Conservation (phyloP, 2,797 vertebrate genomes). For the Melanotaenia pygmaea region DNA sequence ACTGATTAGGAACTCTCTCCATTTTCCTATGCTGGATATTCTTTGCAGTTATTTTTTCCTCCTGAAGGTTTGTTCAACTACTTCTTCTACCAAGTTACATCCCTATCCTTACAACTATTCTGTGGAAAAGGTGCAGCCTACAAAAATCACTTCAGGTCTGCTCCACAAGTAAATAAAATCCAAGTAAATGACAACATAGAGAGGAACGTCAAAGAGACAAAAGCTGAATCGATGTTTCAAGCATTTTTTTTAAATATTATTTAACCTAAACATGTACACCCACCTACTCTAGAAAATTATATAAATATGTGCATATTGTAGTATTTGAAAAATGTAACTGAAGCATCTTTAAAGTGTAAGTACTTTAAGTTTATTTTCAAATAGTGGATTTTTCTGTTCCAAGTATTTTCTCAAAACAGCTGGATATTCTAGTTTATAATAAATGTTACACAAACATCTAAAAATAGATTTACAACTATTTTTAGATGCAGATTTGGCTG, state of each 20-base stretch:
- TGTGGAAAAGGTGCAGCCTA: too few relatives aligned
- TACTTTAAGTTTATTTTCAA: neutral
- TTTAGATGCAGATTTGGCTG: neutral
- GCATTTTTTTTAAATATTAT: neutral
- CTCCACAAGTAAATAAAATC: neutral
- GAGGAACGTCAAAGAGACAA: neutral
- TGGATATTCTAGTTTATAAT: neutral
- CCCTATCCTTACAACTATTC: too few relatives aligned
- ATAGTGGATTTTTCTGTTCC: neutral
- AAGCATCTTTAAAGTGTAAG: neutral
- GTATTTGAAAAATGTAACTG: neutral
- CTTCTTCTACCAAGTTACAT: too few relatives aligned
- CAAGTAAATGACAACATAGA: neutral
- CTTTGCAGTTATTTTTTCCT: too few relatives aligned
- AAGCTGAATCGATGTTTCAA: neutral
- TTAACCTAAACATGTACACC: too few relatives aligned
- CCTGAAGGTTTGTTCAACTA: too few relatives aligned
- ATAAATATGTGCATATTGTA: neutral
- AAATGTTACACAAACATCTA: neutral
- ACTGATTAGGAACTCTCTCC: too few relatives aligned
- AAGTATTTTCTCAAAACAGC: neutral
- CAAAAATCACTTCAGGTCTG: neutral
- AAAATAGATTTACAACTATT: neutral
- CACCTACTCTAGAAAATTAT: neutral
- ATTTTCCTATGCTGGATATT: too few relatives aligned